phyloP scores from a whole-genome alignment of 2,888 invertebrate genomes.

The Micoletzkya japonica region DNA sequence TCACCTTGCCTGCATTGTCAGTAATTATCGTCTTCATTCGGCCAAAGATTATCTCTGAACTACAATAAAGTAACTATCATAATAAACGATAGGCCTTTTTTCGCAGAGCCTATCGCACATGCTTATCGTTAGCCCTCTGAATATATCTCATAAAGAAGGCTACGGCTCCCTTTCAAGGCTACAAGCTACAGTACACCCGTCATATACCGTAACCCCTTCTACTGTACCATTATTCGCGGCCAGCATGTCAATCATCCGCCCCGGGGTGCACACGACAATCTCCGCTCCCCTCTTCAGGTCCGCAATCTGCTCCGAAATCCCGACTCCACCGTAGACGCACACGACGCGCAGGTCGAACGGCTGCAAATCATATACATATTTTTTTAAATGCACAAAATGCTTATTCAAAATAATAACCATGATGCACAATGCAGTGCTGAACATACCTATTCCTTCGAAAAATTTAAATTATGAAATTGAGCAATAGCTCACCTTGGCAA shows the following conservation, averaged over 20 bases:
- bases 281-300: slow-evolving; percentile 94
- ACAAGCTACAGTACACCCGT: background rate
- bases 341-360: slow-evolving; percentile 78
- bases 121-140: too few relatives aligned
- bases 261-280: slow-evolving; percentile 98
- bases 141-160: too few relatives aligned
- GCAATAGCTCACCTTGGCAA: slow-evolving; percentile 79
- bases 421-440: too few relatives aligned
- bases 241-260: slow-evolving; percentile 99
- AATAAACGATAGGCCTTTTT: too few relatives aligned
- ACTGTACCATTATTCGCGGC: slow-evolving; percentile 87
- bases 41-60: too few relatives aligned
- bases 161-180: background rate
- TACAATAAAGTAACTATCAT: too few relatives aligned
- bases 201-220: background rate
- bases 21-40: too few relatives aligned
- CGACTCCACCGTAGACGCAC: slow-evolving; percentile 97
- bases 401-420: too few relatives aligned
- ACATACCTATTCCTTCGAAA: background rate
- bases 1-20: slow-evolving; percentile 80
- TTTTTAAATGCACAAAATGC: too few relatives aligned
- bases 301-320: slow-evolving; percentile 92
- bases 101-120: too few relatives aligned
- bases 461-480: background rate
- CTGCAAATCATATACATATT: slow-evolving; percentile 26